A percentile compares a stretch with the other conserved stretches of the same genome.
Evolutionary conservation across 2,888 invertebrate species (phyloP).

Genomic region (Lepas anatifera): DNA sequence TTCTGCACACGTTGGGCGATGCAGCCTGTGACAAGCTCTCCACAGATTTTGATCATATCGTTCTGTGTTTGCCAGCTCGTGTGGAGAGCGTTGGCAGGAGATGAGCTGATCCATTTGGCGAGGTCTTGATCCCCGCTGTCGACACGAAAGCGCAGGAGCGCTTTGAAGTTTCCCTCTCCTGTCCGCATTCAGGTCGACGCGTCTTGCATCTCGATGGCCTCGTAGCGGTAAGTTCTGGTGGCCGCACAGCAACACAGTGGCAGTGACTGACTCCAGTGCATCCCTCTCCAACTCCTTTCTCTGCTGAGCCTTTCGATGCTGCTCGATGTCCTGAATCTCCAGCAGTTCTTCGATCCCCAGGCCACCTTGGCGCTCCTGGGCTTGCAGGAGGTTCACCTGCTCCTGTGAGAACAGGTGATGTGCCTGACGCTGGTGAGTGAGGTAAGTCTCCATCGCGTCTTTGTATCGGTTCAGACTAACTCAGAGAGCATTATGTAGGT

Average conservation of each 20-base stretch:
- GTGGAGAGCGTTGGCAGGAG: background rate
- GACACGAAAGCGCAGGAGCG: background rate
- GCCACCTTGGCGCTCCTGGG: background rate
- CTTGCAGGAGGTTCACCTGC: background rate
- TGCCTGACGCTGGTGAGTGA: background rate
- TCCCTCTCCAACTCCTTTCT: background rate
- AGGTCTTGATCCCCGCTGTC: background rate
- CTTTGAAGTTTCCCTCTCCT: background rate
- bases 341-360: background rate
- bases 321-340: background rate
- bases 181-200: background rate
- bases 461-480: background rate
- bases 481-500: too few relatives aligned
- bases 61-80: background rate
- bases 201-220: background rate
- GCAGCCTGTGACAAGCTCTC: background rate
- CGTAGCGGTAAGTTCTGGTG: background rate
- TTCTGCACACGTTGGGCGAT: background rate
- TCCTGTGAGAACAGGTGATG: background rate
- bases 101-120: background rate
- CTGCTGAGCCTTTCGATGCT: background rate
- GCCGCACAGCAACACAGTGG: background rate
- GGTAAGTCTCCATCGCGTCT: background rate
- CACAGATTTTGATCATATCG: background rate
- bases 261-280: background rate